Base-by-base conservation (phyloP, 2,888 invertebrate genomes). In the Eilema caniola region DNA sequence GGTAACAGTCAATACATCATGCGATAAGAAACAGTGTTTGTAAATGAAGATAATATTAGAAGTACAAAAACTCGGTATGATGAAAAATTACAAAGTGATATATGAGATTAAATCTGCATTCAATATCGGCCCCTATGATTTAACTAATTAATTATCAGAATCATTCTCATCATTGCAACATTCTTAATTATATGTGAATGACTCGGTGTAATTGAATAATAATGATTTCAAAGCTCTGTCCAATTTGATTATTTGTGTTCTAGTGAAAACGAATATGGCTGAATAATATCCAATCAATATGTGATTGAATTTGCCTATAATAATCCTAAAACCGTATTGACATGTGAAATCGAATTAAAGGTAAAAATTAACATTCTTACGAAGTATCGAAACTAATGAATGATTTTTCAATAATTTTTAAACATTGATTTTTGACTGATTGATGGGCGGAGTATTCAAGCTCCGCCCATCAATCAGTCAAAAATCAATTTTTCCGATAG, bases 201-300 rank as follows among this genome's bases (percentile, higher is more conserved):
- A 8, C 23, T 56, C 25, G 16, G 12, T 28, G 31, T 25, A 47
- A 63, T 25, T 20, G 16, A n/a, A 64, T 31, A 2, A 23, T 53
- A 12, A 64, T n/a, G 14, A 24, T n/a, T 33, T n/a, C 25, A 28
- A 12, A n/a, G 5, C n/a, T 28, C 12, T 12, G 28, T 28, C 28
- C 12, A 47, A 37, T 37, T 23, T 8, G 23, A 41, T 41, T 16
- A 53, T 8, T 56, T 33, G 12, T 28, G 3, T 66, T 37, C 0
- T 31, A 33, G 59, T 25, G 59, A 67, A 67, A 67, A 67, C 53
- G 12, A 24, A 8, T 24, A 56, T 67, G 23, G 8, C 24, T 24
- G 23, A 37, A 14, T 62, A 67, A 69, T 16, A 47, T 28, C 23
- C 24, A 63, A 69, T 69, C 56, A 66, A 70, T 62, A 41, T 8